Evolutionary conservation across 2,888 invertebrate species (phyloP).

Genomic region (Nomada hirtipes): DNA sequence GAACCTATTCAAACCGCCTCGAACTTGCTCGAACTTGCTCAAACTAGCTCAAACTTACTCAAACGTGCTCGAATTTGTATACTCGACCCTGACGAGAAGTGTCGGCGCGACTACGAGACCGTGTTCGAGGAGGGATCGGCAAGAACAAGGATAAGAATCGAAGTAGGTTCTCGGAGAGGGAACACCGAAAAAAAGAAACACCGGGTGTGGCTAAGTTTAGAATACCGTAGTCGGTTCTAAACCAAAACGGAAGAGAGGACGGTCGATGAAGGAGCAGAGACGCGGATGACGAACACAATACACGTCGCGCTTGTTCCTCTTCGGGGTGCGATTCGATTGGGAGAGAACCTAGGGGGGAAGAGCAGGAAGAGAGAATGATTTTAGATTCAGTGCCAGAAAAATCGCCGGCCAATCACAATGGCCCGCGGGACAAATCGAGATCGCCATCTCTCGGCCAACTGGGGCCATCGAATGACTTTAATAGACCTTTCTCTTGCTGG

Average conservation of each 20-base stretch:
- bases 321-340: not conserved
- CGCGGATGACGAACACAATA: slow-evolving; percentile 46
- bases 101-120: slow-evolving; percentile 29
- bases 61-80: not conserved
- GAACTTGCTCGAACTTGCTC: not conserved
- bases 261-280: slow-evolving; percentile 42
- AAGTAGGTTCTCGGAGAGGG: slow-evolving; percentile 3
- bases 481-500: slow-evolving; percentile 54
- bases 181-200: slow-evolving; percentile 22
- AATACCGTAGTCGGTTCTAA: slow-evolving; percentile 58
- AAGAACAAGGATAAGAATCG: slow-evolving; percentile 38
- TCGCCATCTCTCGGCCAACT: slow-evolving; percentile 65
- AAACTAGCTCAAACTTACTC: not conserved
- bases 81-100: slow-evolving; percentile 41
- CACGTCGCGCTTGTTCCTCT: slow-evolving; percentile 17
- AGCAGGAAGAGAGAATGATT: slow-evolving; percentile 50
- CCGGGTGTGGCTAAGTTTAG: slow-evolving; percentile 64
- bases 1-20: too few relatives aligned
- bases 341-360: slow-evolving; percentile 3
- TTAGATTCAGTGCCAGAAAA: slow-evolving; percentile 64
- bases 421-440: slow-evolving; percentile 66
- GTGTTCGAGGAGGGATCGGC: slow-evolving; percentile 14
- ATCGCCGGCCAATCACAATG: slow-evolving; percentile 60
- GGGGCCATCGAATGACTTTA: slow-evolving; percentile 57
- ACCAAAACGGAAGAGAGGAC: slow-evolving; percentile 47